Conservation (phyloP, 2,888 invertebrate species). For the Acleris holmiana region DNA sequence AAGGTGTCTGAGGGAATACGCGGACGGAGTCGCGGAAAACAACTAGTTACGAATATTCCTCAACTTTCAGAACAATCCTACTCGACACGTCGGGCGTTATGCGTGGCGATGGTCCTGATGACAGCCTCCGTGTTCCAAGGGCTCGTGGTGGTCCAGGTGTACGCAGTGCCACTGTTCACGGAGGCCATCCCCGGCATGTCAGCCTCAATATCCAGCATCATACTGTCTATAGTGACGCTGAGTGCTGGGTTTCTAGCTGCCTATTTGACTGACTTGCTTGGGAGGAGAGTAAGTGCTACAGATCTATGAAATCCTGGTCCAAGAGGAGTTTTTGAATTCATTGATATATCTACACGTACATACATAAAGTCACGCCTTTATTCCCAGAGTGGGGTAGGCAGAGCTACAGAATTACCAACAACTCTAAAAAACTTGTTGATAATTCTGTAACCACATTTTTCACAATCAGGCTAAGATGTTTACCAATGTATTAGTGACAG, state of each 20-base stretch:
- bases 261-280: constrained; percentile 44
- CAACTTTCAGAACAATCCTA: constrained; percentile 35
- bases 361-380: too few relatives aligned
- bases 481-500: too few relatives aligned
- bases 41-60: neutral
- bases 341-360: too few relatives aligned
- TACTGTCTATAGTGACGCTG: constrained; percentile 46
- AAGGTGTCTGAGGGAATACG: too few relatives aligned
- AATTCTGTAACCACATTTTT: too few relatives aligned
- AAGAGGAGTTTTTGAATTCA: too few relatives aligned
- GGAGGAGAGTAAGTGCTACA: constrained; percentile 45
- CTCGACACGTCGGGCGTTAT: constrained; percentile 35
- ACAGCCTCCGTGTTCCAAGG: constrained; percentile 48
- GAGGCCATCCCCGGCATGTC: constrained; percentile 48
- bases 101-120: constrained; percentile 23
- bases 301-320: too few relatives aligned
- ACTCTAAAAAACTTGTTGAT: too few relatives aligned
- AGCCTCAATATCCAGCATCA: constrained; percentile 45
- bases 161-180: constrained; percentile 47
- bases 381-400: too few relatives aligned
- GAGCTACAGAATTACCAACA: too few relatives aligned
- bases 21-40: too few relatives aligned
- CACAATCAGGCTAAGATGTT: too few relatives aligned
- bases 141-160: constrained; percentile 48
- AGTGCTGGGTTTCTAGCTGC: constrained; percentile 44